Percentiles rank a stretch among this genome's conserved stretches.
These are phyloP conservation scores for Petrosia ficiformis DNA, from an alignment of 37 sponge, comb jelly and placozoan species.

Conservation along the genomic window DNA sequence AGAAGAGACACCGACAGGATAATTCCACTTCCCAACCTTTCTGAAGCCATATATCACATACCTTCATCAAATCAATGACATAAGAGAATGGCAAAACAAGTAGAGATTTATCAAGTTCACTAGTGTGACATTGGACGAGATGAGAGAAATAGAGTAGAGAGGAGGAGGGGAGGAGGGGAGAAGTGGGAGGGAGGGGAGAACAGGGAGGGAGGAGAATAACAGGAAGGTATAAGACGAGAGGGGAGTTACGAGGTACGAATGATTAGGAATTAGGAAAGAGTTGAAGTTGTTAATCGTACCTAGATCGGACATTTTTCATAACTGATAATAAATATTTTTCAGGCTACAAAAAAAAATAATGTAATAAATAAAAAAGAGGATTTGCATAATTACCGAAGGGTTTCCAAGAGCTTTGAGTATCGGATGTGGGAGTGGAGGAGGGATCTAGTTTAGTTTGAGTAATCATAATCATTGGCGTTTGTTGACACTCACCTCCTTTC, in stretches of 20 bases:
- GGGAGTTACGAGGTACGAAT: too few species aligned
- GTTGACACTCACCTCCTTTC: conserved; percentile 39
- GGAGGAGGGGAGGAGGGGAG: too few species aligned
- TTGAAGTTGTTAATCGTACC: conserved; percentile 28
- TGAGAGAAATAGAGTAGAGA: neutral
- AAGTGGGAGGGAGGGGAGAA: too few species aligned
- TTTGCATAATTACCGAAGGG: conserved; percentile 31
- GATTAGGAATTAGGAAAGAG: neutral
- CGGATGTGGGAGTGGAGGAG: conserved; percentile 64
- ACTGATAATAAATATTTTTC: conserved; percentile 65
- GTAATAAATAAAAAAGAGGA: too few species aligned
- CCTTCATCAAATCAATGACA: conserved; percentile 53
- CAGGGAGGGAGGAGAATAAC: too few species aligned
- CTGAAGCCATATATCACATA: conserved; percentile 60
- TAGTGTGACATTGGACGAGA: conserved; percentile 16
- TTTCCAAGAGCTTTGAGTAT: conserved; percentile 73
- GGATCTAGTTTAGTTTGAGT: conserved; percentile 24
- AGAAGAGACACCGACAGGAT: neutral
- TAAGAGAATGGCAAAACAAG: conserved; percentile 87
- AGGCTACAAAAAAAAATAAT: neutral
- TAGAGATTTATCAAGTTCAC: conserved; percentile 88
- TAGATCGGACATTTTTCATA: conserved; percentile 69
- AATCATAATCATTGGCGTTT: neutral
- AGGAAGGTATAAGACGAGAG: too few species aligned
- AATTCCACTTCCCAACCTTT: neutral